A percentile compares a stretch with the other conserved stretches of the same genome.
phyloP scores from a whole-genome alignment of 2,113 vertebrate genomes.

The Nymphicus hollandicus region DNA sequence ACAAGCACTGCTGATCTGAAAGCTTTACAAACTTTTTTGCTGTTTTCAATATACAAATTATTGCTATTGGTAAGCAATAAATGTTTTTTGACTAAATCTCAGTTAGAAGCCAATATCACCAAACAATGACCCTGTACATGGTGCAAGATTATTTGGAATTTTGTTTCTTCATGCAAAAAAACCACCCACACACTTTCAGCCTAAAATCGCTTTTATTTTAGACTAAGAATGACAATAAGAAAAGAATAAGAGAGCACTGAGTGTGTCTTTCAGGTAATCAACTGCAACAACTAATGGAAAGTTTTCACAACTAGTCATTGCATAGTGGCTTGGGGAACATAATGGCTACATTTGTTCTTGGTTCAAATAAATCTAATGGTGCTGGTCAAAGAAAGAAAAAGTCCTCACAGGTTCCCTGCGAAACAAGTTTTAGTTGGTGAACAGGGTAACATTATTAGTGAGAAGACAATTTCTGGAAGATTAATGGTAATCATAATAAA shows the following conservation, averaged over 20 bases:
- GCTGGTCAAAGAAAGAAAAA: not conserved
- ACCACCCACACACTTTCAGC: not conserved
- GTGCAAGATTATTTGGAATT: not conserved
- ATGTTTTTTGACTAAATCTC: not conserved
- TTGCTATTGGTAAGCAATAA: not conserved
- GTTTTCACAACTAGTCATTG: not conserved
- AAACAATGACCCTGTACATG: not conserved
- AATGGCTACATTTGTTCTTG: not conserved
- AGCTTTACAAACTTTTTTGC: not conserved
- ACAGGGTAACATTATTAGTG: not conserved
- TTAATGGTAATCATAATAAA: not conserved
- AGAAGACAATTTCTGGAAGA: not conserved
- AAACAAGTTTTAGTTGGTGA: not conserved
- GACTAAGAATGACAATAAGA: not conserved
- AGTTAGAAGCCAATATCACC: not conserved
- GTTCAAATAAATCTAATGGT: not conserved
- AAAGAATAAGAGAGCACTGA: not conserved
- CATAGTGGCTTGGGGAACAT: not conserved
- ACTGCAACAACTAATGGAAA: not conserved
- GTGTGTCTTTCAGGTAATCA: not conserved
- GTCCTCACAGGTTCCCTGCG: not conserved
- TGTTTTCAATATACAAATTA: not conserved
- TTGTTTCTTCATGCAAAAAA: not conserved
- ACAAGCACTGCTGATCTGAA: not conserved
- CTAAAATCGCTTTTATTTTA: not conserved